Evolutionary conservation across 2,888 invertebrate genomes (phyloP), one percentile per base, ranked within the genome.

Genomic region (Drosophila borborema): DNA sequence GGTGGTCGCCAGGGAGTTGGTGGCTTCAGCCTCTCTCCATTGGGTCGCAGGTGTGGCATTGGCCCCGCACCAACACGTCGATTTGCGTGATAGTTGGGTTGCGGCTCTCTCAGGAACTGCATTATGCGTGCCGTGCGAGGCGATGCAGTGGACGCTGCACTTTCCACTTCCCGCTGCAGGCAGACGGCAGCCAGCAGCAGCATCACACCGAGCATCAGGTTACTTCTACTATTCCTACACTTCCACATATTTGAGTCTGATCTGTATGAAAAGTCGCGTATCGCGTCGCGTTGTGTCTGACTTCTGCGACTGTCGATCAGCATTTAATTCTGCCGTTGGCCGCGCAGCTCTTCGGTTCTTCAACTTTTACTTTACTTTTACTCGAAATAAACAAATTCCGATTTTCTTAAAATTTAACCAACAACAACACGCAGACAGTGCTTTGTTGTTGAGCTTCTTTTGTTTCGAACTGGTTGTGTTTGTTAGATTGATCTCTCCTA

Each of bases 311-410:
- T 72, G 87, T 79, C 80, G 79, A 74, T 74, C 72, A 63, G 72
- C 80, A 73, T 90, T 90, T 91, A 79, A 90, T 82, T 75, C 69
- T 63, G 16, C 67, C 58, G 65, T 80, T 71, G 74, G 73, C 73
- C 71, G 48, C 67, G 54, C 34, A 18, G 59, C 34, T 66, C 55
- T 64, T 64, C 61, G 53, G 61, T 75, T 85, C 74, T 74, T 78
- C 82, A 62, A 82, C 85, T 84, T 81, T 82, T 78, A 82, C 68
- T 75, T 81, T 77, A 82, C 83, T 88, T 88, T 88, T 82, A 84
- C 86, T 82, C 69, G 64, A 86, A 81, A 85, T 83, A 74, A 83
- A 75, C 69, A 83, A 81, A 82, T 74, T 64, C 70, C 64, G 64
- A 75, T 85, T 80, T 74, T 86, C 69, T 74, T 70, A 58, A 74